A percentile compares a stretch with the other conserved stretches of the same genome.
Evolutionary conservation across 2,113 vertebrate species (phyloP).

Genomic region (Cettia cetti): DNA sequence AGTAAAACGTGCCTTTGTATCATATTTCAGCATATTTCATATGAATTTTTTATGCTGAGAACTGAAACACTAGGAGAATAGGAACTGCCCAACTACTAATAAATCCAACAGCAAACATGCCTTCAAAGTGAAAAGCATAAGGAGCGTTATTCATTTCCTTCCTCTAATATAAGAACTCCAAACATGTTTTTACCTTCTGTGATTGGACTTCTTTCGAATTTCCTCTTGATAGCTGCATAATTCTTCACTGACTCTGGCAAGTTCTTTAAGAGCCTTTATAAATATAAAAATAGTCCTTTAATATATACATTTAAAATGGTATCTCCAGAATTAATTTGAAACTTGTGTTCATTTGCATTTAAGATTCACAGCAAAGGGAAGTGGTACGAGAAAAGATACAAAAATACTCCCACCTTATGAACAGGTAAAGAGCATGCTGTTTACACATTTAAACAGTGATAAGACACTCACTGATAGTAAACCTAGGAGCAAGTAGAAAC

Average conservation of each 20-base stretch:
- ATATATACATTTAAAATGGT: neutral
- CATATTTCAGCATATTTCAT: neutral
- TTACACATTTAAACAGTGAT: neutral
- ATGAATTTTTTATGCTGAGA: neutral
- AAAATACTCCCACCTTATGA: neutral
- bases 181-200: constrained; percentile 76
- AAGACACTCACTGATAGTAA: neutral
- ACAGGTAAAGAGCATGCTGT: neutral
- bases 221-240: constrained; percentile 96
- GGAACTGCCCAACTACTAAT: neutral
- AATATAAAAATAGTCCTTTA: constrained; percentile 55
- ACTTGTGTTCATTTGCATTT: neutral
- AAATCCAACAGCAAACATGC: neutral
- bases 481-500: neutral
- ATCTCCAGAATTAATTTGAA: constrained; percentile 2
- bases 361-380: neutral
- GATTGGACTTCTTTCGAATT: constrained; percentile 79
- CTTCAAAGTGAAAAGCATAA: neutral
- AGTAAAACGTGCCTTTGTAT: neutral
- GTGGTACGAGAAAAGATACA: neutral
- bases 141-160: neutral
- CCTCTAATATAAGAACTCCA: neutral
- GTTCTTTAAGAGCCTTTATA: constrained; percentile 93
- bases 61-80: neutral
- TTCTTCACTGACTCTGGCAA: constrained; percentile 94